Evolutionary conservation across 2,113 vertebrate species (phyloP).

Genomic region (Oreocharis arfaki): DNA sequence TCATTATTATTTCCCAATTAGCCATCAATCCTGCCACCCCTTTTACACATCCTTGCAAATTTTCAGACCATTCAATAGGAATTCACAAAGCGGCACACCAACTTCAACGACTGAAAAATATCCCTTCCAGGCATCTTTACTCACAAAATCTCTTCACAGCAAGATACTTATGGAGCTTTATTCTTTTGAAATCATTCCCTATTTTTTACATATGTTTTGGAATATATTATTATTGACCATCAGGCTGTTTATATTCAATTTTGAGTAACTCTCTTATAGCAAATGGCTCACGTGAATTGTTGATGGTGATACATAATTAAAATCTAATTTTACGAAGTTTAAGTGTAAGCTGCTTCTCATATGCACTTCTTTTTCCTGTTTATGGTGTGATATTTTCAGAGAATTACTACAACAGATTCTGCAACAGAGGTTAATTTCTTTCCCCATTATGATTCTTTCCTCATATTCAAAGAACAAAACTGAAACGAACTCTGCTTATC

Average conservation of each 20-base stretch:
- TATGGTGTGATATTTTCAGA: not conserved
- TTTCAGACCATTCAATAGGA: not conserved
- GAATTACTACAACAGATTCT: not conserved
- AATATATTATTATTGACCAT: not conserved
- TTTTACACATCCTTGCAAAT: not conserved
- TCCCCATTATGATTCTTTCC: not conserved
- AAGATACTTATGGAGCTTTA: not conserved
- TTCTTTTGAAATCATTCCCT: not conserved
- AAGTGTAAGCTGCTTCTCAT: not conserved
- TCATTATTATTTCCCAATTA: not conserved
- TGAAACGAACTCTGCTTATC: not conserved
- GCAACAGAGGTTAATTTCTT: not conserved
- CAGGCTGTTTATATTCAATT: not conserved
- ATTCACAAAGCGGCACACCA: not conserved
- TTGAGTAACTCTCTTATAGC: not conserved
- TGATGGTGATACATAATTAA: not conserved
- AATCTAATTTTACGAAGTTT: not conserved
- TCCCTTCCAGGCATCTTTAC: not conserved
- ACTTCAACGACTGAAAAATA: not conserved
- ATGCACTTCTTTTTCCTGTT: not conserved
- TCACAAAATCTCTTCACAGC: not conserved
- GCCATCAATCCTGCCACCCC: not conserved
- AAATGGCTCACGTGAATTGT: not conserved
- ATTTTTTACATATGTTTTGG: not conserved
- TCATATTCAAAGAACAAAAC: not conserved